Evolutionary conservation across 1,140 invertebrate genomes (phyloP).

Genomic region (Alviniconcha marisindica): DNA sequence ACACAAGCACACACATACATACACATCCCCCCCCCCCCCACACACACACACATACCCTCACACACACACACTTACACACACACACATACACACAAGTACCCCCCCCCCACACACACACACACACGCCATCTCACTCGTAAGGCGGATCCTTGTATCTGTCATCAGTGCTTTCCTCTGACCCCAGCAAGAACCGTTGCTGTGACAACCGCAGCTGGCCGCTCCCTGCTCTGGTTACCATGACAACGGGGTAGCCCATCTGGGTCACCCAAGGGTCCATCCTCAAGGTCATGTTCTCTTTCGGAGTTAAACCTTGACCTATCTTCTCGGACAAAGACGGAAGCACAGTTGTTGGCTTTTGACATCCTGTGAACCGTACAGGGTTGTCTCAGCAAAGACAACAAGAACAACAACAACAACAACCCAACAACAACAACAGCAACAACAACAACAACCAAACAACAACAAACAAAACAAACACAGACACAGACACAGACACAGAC

Average conservation of each 20-base stretch:
- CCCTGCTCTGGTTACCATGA: slow-evolving; percentile 53
- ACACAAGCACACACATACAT: neutral
- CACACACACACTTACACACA: neutral
- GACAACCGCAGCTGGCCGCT: slow-evolving; percentile 41
- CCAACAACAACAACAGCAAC: too few relatives aligned
- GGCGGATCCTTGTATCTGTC: slow-evolving; percentile 47
- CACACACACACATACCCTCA: slow-evolving; percentile 5
- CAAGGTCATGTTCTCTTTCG: slow-evolving; percentile 47
- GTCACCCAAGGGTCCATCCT: slow-evolving; percentile 95
- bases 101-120: too few relatives aligned
- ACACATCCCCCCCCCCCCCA: neutral
- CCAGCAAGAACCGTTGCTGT: slow-evolving; percentile 60
- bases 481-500: slow-evolving; percentile 11
- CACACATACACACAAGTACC: neutral
- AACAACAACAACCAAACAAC: too few relatives aligned
- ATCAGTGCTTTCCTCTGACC: slow-evolving; percentile 75
- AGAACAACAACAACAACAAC: too few relatives aligned
- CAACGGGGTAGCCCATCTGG: slow-evolving; percentile 88
- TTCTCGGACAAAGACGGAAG: too few relatives aligned
- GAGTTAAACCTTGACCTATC: too few relatives aligned
- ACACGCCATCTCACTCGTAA: slow-evolving; percentile 50
- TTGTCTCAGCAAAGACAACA: too few relatives aligned
- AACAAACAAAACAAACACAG: neutral
- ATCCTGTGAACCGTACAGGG: too few relatives aligned
- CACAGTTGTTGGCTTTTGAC: too few relatives aligned